phyloP scores from a whole-genome alignment of 2,797 vertebrate genomes.

The Tadarida brasiliensis region DNA sequence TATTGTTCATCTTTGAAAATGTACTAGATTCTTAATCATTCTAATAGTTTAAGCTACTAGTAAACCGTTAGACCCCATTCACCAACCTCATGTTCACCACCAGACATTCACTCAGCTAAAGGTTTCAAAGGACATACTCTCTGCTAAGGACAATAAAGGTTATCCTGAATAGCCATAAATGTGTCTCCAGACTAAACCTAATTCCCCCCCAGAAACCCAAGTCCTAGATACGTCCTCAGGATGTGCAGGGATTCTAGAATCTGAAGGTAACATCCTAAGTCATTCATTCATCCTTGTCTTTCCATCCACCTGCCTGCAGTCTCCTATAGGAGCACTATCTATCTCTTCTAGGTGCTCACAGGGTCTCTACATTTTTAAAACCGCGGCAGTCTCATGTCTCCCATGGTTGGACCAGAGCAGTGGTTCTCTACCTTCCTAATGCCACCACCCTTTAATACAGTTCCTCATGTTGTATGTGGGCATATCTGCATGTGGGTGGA shows the following conservation, averaged over 20 bases:
- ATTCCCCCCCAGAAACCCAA: background rate
- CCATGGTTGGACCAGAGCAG: background rate
- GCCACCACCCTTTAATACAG: too few species aligned
- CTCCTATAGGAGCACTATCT: background rate
- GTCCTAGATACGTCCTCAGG: background rate
- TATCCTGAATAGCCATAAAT: background rate
- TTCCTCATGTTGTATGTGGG: too few species aligned
- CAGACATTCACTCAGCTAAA: background rate
- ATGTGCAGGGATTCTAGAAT: background rate
- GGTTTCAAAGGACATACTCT: background rate
- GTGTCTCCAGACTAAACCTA: background rate
- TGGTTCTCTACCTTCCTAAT: too few species aligned
- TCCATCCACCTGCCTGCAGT: background rate
- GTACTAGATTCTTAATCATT: background rate
- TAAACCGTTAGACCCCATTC: background rate
- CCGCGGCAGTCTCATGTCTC: background rate
- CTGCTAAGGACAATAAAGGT: background rate
- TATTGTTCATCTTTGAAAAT: background rate
- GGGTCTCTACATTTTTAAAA: background rate
- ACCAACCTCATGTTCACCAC: background rate
- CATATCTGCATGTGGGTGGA: too few species aligned
- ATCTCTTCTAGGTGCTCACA: background rate
- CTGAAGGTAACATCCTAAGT: background rate
- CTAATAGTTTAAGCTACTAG: background rate
- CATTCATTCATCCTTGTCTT: background rate